Percentiles rank a stretch among this genome's conserved stretches.
These are phyloP conservation scores for Laodelphax striatellus DNA, from an alignment of 1,140 invertebrate species.

Conservation along the genomic window DNA sequence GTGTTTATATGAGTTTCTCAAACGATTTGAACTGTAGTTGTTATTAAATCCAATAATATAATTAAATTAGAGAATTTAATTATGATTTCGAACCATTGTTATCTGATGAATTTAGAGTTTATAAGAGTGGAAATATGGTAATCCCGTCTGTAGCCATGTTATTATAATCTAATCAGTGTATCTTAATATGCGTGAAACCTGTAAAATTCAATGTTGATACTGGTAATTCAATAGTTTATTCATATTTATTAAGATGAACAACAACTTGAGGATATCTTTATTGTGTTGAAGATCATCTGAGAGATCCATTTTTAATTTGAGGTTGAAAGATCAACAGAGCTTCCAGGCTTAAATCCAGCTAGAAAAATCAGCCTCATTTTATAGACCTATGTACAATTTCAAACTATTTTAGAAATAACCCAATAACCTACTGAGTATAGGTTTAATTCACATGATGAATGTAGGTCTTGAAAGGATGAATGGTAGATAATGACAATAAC, in stretches of 20 bases:
- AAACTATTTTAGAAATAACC: neutral
- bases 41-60: too few species aligned
- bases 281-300: neutral
- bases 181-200: neutral
- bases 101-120: too few species aligned
- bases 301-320: neutral
- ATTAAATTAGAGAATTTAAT: too few species aligned
- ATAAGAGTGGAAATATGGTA: too few species aligned
- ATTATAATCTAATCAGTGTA: neutral
- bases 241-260: neutral
- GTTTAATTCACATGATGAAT: neutral
- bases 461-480: neutral
- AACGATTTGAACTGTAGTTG: too few species aligned
- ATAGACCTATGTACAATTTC: neutral
- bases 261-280: neutral
- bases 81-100: too few species aligned
- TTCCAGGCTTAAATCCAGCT: neutral
- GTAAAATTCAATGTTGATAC: neutral
- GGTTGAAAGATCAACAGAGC: neutral
- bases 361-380: neutral
- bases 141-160: neutral
- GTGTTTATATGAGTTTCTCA: too few species aligned
- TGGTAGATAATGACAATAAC: slow-evolving; percentile 2
- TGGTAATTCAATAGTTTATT: neutral
- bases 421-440: neutral